Evolutionary conservation across 2,797 vertebrate genomes (phyloP), one percentile per base, ranked within the genome.

Genomic region (Passerculus sandwichensis): DNA sequence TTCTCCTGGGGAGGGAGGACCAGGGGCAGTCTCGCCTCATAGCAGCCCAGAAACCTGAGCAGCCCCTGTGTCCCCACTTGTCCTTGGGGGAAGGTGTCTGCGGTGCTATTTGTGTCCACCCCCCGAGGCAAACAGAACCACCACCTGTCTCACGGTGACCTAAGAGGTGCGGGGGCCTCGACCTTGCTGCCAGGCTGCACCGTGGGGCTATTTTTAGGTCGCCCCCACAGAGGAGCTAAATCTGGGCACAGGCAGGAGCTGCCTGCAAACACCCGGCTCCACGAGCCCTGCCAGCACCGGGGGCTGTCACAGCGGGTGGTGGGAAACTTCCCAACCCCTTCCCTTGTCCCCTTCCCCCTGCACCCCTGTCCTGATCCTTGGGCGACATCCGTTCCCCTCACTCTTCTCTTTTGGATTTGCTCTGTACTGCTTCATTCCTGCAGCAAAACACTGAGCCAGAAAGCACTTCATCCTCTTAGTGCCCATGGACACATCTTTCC

Each of bases 171-270:
- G 1, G 11, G 54, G 59, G 47, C 77, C 86, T 86, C 1, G 6
- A 77, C 67, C 56, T 89, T 85, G 82, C 67, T 94, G 77, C 59
- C 3, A 15, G 75, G 73, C 40, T 44, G 38, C 36, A 64, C 44
- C 0, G 0, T 0, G 8, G 69, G 76, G 6, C 57, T 96, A 74
- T 90, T 96, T 94, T 96, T 94, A 95, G 88, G 82, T 94, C 8
- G 15, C 91, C 60, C 85, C 79, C 66, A 65, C 32, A 26, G 36
- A 78, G 32, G 62, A 83, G 61, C 73, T 92, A 90, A 90, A 94
- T 94, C 70, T 76, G 85, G 62, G 64, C 65, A 67, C 0, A 30
- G 69, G 30, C 62, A 0, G 6, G 77, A 92, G 74, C 74, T 91
- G 89, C 64, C 59, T 88, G 65, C 42, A 40, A 85, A 65, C 1